phyloP scores from a whole-genome alignment of 2,797 vertebrate genomes.

The Pipistrellus kuhlii region DNA sequence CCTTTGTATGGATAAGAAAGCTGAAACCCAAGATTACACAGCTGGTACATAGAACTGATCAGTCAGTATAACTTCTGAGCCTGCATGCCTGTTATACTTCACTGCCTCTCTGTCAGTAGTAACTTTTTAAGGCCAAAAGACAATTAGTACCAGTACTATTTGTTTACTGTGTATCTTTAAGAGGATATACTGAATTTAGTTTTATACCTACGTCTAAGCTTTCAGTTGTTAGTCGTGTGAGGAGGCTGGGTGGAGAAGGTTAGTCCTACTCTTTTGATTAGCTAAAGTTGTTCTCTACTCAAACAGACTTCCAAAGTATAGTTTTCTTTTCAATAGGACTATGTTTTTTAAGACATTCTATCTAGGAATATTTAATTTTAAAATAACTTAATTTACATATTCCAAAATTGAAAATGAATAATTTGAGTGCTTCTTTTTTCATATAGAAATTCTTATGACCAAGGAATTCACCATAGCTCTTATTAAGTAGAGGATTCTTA shows the following conservation, averaged over 20 bases:
- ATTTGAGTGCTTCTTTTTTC: background rate
- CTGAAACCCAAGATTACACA: background rate
- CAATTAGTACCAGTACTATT: background rate
- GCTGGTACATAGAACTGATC: background rate
- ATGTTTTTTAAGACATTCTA: conserved; percentile 54
- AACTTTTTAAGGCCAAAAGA: background rate
- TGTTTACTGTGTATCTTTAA: conserved; percentile 47
- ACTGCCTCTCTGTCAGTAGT: background rate
- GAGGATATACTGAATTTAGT: background rate
- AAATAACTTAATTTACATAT: conserved; percentile 27
- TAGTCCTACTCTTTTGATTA: background rate
- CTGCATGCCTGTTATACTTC: background rate
- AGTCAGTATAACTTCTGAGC: background rate
- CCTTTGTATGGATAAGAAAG: conserved; percentile 11
- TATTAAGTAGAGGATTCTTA: background rate
- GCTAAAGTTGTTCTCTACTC: background rate
- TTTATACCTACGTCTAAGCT: background rate
- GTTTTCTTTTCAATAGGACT: conserved; percentile 22
- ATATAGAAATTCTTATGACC: background rate
- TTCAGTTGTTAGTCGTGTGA: background rate
- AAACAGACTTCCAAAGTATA: conserved; percentile 28
- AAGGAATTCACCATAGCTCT: background rate
- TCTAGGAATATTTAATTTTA: conserved; percentile 46
- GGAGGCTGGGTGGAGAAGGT: background rate
- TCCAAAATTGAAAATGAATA: conserved; percentile 20